Evolutionary conservation across 2,797 vertebrate species (phyloP).

Genomic region (Mionectes olivaceus): DNA sequence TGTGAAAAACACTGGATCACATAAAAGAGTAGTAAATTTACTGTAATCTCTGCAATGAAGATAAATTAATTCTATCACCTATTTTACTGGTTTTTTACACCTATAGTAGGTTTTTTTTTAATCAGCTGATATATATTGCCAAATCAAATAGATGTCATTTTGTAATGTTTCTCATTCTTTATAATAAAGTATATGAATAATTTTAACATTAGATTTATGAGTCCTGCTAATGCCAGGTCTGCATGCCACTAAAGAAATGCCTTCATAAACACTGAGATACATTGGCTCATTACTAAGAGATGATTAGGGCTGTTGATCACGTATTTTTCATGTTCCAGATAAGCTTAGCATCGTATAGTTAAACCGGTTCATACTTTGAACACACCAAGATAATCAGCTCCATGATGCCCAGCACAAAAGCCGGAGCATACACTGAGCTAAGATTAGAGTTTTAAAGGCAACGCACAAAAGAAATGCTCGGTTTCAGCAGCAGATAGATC

Average conservation of each 20-base stretch:
- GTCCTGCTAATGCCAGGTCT: neutral
- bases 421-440: neutral
- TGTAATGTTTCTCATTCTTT: neutral
- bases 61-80: neutral
- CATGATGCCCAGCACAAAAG: neutral
- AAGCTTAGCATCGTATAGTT: neutral
- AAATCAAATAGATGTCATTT: conserved; percentile 1
- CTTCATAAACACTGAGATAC: neutral
- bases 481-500: neutral
- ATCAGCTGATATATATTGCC: neutral
- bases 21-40: neutral
- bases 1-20: neutral
- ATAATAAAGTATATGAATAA: neutral
- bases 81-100: neutral
- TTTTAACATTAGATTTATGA: neutral
- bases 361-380: conserved; percentile 22
- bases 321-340: conserved; percentile 17
- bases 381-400: neutral
- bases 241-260: neutral
- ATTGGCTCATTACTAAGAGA: neutral
- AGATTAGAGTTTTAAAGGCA: neutral
- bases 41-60: neutral
- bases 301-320: conserved; percentile 8
- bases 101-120: neutral
- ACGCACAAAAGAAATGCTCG: neutral